A percentile compares a stretch with the other conserved stretches of the same genome.
These are phyloP conservation scores for Pseudocheirus occidentalis DNA, from an alignment of 2,797 vertebrate species.

Conservation along the genomic window DNA sequence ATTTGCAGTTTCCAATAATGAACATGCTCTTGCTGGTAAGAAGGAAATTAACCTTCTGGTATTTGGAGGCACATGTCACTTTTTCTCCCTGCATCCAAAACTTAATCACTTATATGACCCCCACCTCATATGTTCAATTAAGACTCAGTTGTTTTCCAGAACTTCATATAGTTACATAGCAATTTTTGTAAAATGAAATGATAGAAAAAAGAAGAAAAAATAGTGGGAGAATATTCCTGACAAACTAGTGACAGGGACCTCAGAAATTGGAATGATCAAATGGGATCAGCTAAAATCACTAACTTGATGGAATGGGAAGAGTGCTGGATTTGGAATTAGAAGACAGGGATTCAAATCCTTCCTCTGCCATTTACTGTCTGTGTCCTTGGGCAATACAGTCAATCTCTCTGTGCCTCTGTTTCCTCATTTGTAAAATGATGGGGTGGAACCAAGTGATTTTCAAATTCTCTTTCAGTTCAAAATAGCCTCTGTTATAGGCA, in stretches of 20 bases:
- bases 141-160: constrained; percentile 9
- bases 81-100: not conserved
- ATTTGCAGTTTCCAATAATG: not conserved
- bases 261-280: not conserved
- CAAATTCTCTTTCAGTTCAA: not conserved
- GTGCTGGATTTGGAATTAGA: not conserved
- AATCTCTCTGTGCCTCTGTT: not conserved
- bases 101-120: not conserved
- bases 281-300: not conserved
- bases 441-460: not conserved
- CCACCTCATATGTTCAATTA: constrained; percentile 13
- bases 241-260: not conserved
- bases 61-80: not conserved
- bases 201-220: constrained; percentile 4
- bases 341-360: not conserved
- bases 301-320: not conserved
- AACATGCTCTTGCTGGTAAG: not conserved
- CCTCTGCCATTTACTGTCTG: not conserved
- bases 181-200: constrained; percentile 17
- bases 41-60: not conserved
- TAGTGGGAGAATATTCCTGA: constrained; percentile 31
- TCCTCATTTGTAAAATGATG: not conserved
- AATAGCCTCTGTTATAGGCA: not conserved
- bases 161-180: constrained; percentile 11
- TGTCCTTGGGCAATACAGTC: not conserved